Base-by-base conservation (phyloP, 1,140 invertebrate genomes). In the Batillaria attramentaria region DNA sequence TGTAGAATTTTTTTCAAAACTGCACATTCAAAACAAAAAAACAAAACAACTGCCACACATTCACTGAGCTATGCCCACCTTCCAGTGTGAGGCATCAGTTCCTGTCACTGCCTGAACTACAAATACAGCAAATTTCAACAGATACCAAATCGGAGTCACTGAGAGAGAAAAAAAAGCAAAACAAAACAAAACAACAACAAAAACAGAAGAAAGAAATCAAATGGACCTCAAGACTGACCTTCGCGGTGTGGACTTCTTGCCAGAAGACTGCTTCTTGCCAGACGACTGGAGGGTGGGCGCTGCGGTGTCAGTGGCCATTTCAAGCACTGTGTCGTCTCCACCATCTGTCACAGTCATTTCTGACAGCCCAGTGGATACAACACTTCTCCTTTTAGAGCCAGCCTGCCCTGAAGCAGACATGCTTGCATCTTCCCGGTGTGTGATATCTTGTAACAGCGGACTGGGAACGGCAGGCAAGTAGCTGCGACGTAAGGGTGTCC, bases 391-490 rank as follows among this genome's bases (percentile, higher is more conserved):
- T 70, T 70, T 24, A 5, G 68, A 70, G n/a, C 28, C 4, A n/a
- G 68, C 5, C 3, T 35, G 66, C 20, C 33, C 8, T 35, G 39
- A 20, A 8, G 41, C 10, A 46, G n/a, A n/a, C n/a, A n/a, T n/a
- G n/a, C n/a, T n/a, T n/a, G n/a, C n/a, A n/a, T n/a, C n/a, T n/a
- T n/a, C n/a, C n/a, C 37, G 41, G 8, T 24, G 73, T 16, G 86
- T 87, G 46, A 78, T 85, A 62, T 88, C 87, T 24, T 83, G 70
- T 6, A 89, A 77, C 13, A 89, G 78, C 16, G 87, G 87, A 78
- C 87, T 89, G 33, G 87, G 86, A 6, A 88, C 81, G 31, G 78
- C 81, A 33, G 87, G 87, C 1, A 83, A 43, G 75, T 87, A 89
- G 46, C 85, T 87, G 50, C 72, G 79, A 33, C 83, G 82, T 16